Evolutionary conservation across 2,797 vertebrate genomes (phyloP).

Genomic region (Halcyon chelicuti): DNA sequence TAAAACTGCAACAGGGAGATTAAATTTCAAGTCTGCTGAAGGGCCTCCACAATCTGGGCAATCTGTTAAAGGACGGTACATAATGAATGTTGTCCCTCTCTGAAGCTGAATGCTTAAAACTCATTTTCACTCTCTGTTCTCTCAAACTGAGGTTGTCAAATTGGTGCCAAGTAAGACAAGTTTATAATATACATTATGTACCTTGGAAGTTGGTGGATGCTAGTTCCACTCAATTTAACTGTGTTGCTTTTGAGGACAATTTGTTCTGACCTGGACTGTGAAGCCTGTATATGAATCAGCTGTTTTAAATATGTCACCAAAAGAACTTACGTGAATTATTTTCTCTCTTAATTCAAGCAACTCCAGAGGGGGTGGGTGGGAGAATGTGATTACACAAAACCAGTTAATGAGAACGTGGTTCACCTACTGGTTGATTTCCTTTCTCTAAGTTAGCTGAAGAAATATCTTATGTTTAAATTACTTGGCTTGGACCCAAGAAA

Average conservation of each 20-base stretch:
- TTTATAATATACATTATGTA: constrained; percentile 67
- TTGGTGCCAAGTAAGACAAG: constrained; percentile 64
- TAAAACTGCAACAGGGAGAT: neutral
- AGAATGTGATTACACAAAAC: neutral
- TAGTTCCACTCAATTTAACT: constrained; percentile 72
- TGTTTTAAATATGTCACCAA: constrained; percentile 27
- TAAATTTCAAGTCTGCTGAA: constrained; percentile 27
- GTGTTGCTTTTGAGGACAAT: constrained; percentile 31
- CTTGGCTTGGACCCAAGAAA: neutral
- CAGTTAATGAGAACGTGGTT: neutral
- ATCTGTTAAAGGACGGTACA: constrained; percentile 38
- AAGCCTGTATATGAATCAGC: constrained; percentile 27
- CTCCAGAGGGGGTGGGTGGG: neutral
- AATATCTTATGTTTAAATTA: neutral
- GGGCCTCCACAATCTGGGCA: constrained; percentile 49
- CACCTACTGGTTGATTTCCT: neutral
- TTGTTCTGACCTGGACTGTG: constrained; percentile 42
- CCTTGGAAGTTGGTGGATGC: constrained; percentile 60
- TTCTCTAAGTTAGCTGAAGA: neutral
- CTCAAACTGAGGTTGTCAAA: constrained; percentile 57
- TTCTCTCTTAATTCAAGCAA: constrained; percentile 13
- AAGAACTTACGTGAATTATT: constrained; percentile 20
- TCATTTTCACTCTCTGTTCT: constrained; percentile 68
- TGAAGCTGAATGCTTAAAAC: constrained; percentile 35
- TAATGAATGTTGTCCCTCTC: constrained; percentile 47